Conservation (phyloP, 1,140 invertebrate species). For the Zophobas morio region DNA sequence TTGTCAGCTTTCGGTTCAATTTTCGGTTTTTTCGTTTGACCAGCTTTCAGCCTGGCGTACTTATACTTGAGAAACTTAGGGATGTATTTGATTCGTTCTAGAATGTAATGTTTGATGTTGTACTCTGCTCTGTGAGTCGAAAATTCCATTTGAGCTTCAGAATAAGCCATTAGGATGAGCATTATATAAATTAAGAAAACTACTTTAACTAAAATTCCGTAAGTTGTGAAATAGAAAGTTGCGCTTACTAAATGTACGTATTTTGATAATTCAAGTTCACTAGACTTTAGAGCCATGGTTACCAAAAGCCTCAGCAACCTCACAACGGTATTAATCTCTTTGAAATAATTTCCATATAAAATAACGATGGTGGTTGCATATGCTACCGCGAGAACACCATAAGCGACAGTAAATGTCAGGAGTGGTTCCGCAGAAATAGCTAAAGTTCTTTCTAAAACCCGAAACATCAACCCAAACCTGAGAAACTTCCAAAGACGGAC, state of each 20-base stretch:
- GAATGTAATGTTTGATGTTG: conserved; percentile 2
- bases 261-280: conserved; percentile 5
- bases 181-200: conserved; percentile 51
- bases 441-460: conserved; percentile 56
- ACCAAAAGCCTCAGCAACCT: conserved; percentile 2
- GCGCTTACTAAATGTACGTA: conserved; percentile 43
- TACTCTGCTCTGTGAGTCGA: conserved; percentile 26
- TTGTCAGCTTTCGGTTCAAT: conserved; percentile 16
- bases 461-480: conserved; percentile 55
- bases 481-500: conserved; percentile 59
- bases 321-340: conserved; percentile 39
- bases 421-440: conserved; percentile 33
- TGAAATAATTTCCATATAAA: conserved; percentile 36
- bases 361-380: conserved; percentile 43
- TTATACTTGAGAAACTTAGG: conserved; percentile 10
- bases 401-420: conserved; percentile 46
- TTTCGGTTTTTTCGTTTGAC: background rate
- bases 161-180: conserved; percentile 55
- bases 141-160: conserved; percentile 50
- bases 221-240: conserved; percentile 47
- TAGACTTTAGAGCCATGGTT: conserved; percentile 35
- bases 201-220: background rate
- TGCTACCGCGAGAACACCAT: conserved; percentile 31
- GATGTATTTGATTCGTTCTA: background rate
- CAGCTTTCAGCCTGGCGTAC: background rate